Percentiles rank a stretch among this genome's conserved stretches.
These are phyloP conservation scores for Carollia perspicillata DNA, from an alignment of 2,113 vertebrate species.

Conservation along the genomic window DNA sequence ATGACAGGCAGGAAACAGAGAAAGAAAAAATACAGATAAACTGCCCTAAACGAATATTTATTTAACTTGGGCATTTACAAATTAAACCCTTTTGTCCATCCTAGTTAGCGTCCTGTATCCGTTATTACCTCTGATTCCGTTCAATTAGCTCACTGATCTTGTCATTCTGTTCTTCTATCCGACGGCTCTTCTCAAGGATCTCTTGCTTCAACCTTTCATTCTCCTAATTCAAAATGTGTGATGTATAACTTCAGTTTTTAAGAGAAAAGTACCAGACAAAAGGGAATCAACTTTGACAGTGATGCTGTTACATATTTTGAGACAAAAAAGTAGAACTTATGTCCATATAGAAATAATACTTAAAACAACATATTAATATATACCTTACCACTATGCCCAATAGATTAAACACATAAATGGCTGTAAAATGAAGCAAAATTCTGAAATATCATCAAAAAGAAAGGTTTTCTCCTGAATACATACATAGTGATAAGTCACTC, in stretches of 20 bases:
- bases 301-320: neutral
- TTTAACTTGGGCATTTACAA: neutral
- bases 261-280: conserved; percentile 17
- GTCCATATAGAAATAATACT: neutral
- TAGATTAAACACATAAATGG: neutral
- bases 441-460: neutral
- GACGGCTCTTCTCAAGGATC: conserved; percentile 94
- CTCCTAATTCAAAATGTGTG: conserved; percentile 84
- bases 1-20: neutral
- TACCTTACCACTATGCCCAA: neutral
- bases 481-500: neutral
- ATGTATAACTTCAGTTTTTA: neutral
- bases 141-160: conserved; percentile 96
- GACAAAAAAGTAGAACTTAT: conserved; percentile 24
- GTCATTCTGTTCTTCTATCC: conserved; percentile 95
- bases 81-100: neutral
- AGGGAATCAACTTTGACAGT: neutral
- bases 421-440: conserved; percentile 25
- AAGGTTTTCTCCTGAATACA: conserved; percentile 2
- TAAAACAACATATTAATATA: conserved; percentile 20
- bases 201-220: conserved; percentile 98
- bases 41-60: neutral
- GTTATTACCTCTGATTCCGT: conserved; percentile 93
- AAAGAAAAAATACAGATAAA: neutral
- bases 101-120: neutral